These are phyloP conservation scores for Trochalopteron elliotii DNA, from an alignment of 2,113 vertebrate genomes.

Conservation along the genomic window DNA sequence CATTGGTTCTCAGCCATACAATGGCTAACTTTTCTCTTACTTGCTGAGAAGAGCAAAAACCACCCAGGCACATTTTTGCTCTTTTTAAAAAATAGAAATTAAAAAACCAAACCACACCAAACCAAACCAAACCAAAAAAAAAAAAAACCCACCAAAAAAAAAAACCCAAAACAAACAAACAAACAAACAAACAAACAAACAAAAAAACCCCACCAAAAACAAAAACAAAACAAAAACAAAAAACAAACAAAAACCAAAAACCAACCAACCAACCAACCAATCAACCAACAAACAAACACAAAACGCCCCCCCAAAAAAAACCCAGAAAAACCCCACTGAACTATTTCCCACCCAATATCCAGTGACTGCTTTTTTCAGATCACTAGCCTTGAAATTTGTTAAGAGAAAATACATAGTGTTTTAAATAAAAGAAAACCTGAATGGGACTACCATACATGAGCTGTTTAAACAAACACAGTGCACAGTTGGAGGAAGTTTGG, in stretches of 20 bases:
- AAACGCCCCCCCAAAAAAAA: no score
- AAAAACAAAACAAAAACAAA: no score
- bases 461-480: constrained; percentile 82
- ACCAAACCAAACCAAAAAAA: not conserved
- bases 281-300: no score
- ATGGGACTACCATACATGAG: constrained; percentile 73
- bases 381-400: constrained; percentile 60
- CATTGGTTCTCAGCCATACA: constrained; percentile 69
- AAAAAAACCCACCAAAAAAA: not conserved
- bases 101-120: not conserved
- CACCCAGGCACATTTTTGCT: constrained; percentile 51
- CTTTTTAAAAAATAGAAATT: not conserved
- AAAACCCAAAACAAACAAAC: not conserved
- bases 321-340: not conserved
- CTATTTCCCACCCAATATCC: constrained; percentile 72
- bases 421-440: constrained; percentile 72
- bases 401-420: constrained; percentile 75
- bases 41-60: constrained; percentile 65
- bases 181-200: not conserved
- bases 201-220: no score
- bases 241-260: no score
- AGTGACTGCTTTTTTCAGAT: constrained; percentile 71
- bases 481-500: constrained; percentile 85
- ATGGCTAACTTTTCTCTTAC: constrained; percentile 67
- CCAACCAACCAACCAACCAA: no score